Percentiles rank a stretch among this genome's conserved stretches.
Evolutionary conservation across 2,888 invertebrate genomes (phyloP).

Genomic region (Keiferia lycopersicella): DNA sequence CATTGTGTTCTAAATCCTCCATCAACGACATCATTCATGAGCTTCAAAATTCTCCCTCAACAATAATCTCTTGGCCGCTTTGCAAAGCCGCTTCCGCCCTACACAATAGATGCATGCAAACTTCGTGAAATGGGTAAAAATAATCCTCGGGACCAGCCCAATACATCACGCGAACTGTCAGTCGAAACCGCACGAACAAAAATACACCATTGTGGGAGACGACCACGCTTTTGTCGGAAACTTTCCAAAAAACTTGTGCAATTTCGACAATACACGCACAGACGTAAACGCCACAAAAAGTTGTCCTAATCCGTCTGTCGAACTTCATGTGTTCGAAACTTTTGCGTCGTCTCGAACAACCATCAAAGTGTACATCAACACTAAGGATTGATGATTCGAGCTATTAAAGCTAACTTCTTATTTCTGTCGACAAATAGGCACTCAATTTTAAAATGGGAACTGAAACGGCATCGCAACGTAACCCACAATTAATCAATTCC

Average conservation of each 20-base stretch:
- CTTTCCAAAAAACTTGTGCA: conserved; percentile 77
- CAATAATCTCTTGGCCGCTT: conserved; percentile 70
- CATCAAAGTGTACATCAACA: conserved; percentile 54
- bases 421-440: conserved; percentile 58
- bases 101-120: conserved; percentile 78
- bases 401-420: conserved; percentile 60
- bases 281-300: conserved; percentile 49
- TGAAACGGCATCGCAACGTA: conserved; percentile 54
- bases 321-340: conserved; percentile 45
- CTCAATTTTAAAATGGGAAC: conserved; percentile 63
- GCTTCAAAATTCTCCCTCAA: conserved; percentile 58
- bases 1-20: conserved; percentile 61
- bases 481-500: conserved; percentile 77
- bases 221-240: conserved; percentile 69
- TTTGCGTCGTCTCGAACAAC: conserved; percentile 43
- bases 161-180: conserved; percentile 80
- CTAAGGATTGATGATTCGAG: conserved; percentile 54
- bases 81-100: conserved; percentile 74
- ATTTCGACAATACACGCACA: conserved; percentile 69
- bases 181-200: conserved; percentile 78
- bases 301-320: conserved; percentile 44
- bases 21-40: conserved; percentile 54
- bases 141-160: conserved; percentile 74
- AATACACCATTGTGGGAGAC: conserved; percentile 74
- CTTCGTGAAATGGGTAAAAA: conserved; percentile 80